Conservation (phyloP, 2,888 invertebrate species). For the Carcina quercana region DNA sequence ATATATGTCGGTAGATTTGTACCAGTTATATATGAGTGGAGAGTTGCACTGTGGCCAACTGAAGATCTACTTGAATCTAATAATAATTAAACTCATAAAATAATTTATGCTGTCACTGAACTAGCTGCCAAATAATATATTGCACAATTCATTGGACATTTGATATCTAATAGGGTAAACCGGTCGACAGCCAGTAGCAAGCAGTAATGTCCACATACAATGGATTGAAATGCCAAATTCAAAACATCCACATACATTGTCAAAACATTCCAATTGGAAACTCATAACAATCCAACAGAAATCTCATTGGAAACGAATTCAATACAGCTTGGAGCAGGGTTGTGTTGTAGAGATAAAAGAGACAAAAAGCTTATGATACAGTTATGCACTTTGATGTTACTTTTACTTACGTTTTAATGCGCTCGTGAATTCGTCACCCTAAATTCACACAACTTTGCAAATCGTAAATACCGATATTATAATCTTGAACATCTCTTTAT, state of each 20-base stretch:
- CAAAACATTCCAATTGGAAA: conserved; percentile 32
- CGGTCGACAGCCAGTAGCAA: conserved; percentile 21
- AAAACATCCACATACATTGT: conserved; percentile 19
- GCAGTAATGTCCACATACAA: too few relatives aligned
- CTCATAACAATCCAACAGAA: conserved; percentile 21
- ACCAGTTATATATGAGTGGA: too few relatives aligned
- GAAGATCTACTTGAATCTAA: too few relatives aligned
- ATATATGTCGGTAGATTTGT: too few relatives aligned
- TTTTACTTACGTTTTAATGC: conserved; percentile 60
- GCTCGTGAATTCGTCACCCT: conserved; percentile 33
- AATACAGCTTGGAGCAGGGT: conserved; percentile 10
- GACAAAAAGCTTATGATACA: conserved; percentile 32
- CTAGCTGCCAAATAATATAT: too few relatives aligned
- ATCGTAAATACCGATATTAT: conserved; percentile 32
- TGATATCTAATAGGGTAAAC: too few relatives aligned
- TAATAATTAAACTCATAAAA: too few relatives aligned
- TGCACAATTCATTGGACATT: too few relatives aligned
- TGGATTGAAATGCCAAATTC: conserved; percentile 29
- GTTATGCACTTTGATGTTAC: conserved; percentile 39
- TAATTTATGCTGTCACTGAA: too few relatives aligned
- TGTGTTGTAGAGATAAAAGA: conserved; percentile 4
- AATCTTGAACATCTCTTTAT: conserved; percentile 28
- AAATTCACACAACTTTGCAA: conserved; percentile 50
- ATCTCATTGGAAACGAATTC: conserved; percentile 27
- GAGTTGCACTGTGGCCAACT: too few relatives aligned